Evolutionary conservation across 2,113 vertebrate species (phyloP), one percentile per base, ranked within the genome.

Genomic region (Microcebus ravelobensis): DNA sequence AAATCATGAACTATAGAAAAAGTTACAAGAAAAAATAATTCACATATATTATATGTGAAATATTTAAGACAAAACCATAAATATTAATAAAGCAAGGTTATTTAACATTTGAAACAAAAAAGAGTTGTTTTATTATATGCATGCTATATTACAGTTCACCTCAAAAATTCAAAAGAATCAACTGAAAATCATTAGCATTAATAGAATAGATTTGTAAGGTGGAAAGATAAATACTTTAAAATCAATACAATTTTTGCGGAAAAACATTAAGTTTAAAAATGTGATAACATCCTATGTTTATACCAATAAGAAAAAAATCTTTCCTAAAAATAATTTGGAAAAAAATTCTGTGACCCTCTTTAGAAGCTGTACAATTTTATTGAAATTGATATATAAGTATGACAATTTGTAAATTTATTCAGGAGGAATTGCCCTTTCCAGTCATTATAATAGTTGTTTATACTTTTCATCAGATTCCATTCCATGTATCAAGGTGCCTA

Each of bases 291-390:
- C 34, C 6, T 27, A 42, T 42, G 20, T 61, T 67, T 87, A 90
- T n/a, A 71, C 6, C 39, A 39, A 74, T 20, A 50, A 85, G 79
- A 31, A 63, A 42, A 63, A 63, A 52, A 3, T 21, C 25, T 77
- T 91, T 73, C 34, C 42, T 48, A 55, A 83, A 57, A 82, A 87
- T 89, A 90, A 42, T 80, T 92, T 83, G 36, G 79, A 79, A 83
- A 70, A 79, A 21, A 89, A 79, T 87, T 81, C 3, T 70, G 15
- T 70, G 36, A 39, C 14, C 20, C 6, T 80, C 27, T 25, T 36
- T 67, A 65, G 48, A 34, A 77, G n/a, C 7, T 57, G 3, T 94
- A 71, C 59, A n/a, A 13, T 82, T 83, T 89, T 57, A 76, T 29
- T 48, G 36, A 86, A 74, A 48, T 12, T 36, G 6, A 57, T 76